Evolutionary conservation across 2,888 invertebrate genomes (phyloP), one percentile per base, ranked within the genome.

Genomic region (Euzophera pinguis): DNA sequence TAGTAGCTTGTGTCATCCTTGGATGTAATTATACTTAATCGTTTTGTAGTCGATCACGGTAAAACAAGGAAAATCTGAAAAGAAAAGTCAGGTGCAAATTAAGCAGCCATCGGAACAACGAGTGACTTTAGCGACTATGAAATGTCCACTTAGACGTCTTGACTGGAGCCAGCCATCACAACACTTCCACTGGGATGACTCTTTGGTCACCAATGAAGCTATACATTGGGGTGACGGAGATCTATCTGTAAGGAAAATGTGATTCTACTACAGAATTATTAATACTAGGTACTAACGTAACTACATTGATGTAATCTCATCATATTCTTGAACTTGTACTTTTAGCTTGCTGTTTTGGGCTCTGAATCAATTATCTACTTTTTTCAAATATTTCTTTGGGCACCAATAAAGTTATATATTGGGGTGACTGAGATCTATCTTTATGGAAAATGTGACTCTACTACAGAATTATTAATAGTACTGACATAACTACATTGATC

Each of bases 161-260:
- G 91, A 91, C 66, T 92, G 93, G 92, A 92, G 90, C 53, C 91
- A 92, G 43, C 65, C 76, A 0, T 80, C 81, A 0, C 83, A 91
- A 50, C 91, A 92, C 63, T 92, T 90, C 68, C 90, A 91, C 63
- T 93, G 92, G 92, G 90, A 91, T 32, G 84, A 88, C 60, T 75
- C 88, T n/a, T 72, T 92, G 5, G 77, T 65, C 10, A 82, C 84
- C 16, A 62, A 73, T 8, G 78, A 87, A 2, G 89, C 87, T 27
- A 71, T 85, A 27, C 81, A 84, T 55, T 89, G 88, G 84, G 86
- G 83, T 0, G 86, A 87, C 37, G 84, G 84, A 27, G 86, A 89
- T 57, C 74, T 90, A 8, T 68, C 83, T n/a, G 89, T 89, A 60
- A 73, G 74, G 53, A 52, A 17, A n/a, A n/a, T n/a, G n/a, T n/a